Base-by-base conservation (phyloP, 2,888 invertebrate genomes). In the Coremacera marginata region DNA sequence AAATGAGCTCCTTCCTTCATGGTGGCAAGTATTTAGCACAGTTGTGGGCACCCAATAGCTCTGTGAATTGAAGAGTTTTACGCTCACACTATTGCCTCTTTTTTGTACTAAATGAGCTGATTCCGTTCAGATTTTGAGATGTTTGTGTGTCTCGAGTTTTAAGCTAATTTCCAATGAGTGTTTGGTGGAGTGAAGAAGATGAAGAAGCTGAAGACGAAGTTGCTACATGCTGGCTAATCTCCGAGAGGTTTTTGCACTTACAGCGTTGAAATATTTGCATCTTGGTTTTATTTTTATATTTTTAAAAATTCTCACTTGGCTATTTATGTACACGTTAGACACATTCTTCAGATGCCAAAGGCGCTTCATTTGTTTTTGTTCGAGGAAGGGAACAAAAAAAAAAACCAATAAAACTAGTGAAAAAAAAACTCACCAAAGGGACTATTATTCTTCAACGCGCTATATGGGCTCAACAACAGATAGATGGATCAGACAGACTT, bases 221-320 rank as follows among this genome's bases (percentile, higher is more conserved):
- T 60, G 8, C 27, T 27, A 14, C n/a, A 8, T 25, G 25, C 27
- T 14, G n/a, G 65, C 27, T 34, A 8, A 27, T 65, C 31, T 37
- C 31, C n/a, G 25, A 68, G 82, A 85, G 85, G 84, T 85, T 85
- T 85, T 84, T 85, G 85, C 84, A 85, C 70, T 70, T 76, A 63
- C 63, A 63, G 70, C 62, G 55, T 44, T 76, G 37, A 67, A 65
- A 74, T 55, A 67, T 65, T 52, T 74, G 31, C 60, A 22, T 52
- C 25, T 37, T 52, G 34, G 16, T 52, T 37, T 51, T 49, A 25
- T 72, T 67, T 25, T 51, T 63, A 8, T 73, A 22, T 62, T 44
- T 62, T 72, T 44, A 9, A 65, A 34, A 65, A 74, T 25, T 51
- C 70, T 31, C 70, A 70, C 85, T 84, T 84, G 82, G 79, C 80